Percentiles rank a stretch among this genome's conserved stretches.
Conservation (phyloP, 1,140 invertebrate species). For the Araneus ventricosus region DNA sequence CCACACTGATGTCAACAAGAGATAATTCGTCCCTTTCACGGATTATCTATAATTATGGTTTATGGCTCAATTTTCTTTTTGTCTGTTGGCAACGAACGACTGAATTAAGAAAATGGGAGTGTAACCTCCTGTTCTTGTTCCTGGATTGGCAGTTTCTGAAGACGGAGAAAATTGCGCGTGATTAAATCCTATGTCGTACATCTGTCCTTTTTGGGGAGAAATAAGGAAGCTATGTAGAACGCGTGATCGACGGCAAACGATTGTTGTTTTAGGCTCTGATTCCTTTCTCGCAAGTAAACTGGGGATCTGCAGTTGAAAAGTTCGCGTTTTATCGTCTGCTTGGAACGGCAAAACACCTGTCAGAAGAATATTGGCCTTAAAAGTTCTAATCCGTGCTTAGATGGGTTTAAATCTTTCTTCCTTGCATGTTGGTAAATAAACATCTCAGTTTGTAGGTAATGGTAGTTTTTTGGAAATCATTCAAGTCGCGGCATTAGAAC, state of each 20-base stretch:
- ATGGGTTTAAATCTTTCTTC: background rate
- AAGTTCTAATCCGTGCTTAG: background rate
- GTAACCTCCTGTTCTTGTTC: background rate
- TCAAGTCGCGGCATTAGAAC: too few species aligned
- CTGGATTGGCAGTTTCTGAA: background rate
- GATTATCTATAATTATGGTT: slow-evolving; percentile 7
- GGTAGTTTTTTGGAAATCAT: too few species aligned
- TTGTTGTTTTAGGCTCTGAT: slow-evolving; percentile 16
- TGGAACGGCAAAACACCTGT: background rate
- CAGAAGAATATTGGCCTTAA: background rate
- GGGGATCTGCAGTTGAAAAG: background rate
- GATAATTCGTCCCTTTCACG: background rate
- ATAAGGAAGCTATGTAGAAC: background rate
- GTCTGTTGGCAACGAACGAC: background rate
- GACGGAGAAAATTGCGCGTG: background rate
- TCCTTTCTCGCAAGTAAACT: background rate
- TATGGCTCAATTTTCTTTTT: slow-evolving; percentile 3
- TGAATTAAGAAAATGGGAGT: background rate
- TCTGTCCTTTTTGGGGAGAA: background rate
- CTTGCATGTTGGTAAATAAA: background rate
- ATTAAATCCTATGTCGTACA: background rate
- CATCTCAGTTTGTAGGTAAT: too few species aligned
- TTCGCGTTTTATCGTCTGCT: background rate
- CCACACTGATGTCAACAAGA: slow-evolving; percentile 29
- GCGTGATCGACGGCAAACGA: background rate